A percentile compares a stretch with the other conserved stretches of the same genome.
phyloP scores from a whole-genome alignment of 2,113 vertebrate genomes.

The Mungos mungo region DNA sequence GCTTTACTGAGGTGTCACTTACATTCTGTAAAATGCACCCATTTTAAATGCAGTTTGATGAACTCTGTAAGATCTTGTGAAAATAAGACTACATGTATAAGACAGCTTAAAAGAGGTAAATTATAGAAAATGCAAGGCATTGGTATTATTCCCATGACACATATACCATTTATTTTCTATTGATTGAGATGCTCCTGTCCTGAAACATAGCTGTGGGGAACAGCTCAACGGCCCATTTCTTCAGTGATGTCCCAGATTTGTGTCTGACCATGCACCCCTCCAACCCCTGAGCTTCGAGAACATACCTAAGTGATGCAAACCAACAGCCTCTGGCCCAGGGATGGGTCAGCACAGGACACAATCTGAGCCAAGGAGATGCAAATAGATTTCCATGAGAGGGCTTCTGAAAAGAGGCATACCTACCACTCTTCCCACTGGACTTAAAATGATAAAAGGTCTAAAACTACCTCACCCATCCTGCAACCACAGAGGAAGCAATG shows the following conservation, averaged over 20 bases:
- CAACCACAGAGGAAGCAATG: background rate
- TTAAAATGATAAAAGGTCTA: background rate
- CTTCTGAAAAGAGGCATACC: background rate
- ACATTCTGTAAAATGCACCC: background rate
- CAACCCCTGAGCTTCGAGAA: background rate
- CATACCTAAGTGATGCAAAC: background rate
- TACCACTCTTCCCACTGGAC: background rate
- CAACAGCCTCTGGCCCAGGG: background rate
- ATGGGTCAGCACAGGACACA: background rate
- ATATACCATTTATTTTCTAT: background rate
- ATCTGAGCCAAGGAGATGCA: background rate
- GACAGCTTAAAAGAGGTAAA: background rate
- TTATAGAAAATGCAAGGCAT: background rate
- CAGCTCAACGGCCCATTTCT: background rate
- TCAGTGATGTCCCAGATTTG: background rate
- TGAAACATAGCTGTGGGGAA: background rate
- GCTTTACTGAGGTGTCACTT: background rate
- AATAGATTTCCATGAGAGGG: background rate
- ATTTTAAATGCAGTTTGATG: background rate
- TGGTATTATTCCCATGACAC: background rate
- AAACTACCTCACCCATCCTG: background rate
- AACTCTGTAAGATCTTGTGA: background rate
- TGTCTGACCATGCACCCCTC: background rate
- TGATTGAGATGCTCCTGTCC: background rate
- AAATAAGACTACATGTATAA: background rate